phyloP scores from a whole-genome alignment of 2,888 invertebrate species.

The Drosophila phalerata region DNA sequence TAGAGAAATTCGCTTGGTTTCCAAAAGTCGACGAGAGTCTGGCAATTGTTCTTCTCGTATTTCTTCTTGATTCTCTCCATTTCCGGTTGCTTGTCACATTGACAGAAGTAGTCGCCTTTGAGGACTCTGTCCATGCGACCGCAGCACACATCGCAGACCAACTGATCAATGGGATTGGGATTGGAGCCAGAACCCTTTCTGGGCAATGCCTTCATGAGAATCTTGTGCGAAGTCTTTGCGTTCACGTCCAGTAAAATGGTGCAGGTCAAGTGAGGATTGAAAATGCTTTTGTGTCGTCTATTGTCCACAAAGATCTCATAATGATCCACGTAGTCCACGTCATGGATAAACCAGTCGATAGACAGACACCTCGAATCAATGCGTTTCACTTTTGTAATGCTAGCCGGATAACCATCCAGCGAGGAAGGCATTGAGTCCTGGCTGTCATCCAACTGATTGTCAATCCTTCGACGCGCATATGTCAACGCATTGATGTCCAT shows the following conservation, averaged over 20 bases:
- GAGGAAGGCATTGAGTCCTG: conserved; percentile 32
- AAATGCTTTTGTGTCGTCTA: conserved; percentile 40
- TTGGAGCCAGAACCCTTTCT: neutral
- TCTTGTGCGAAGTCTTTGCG: conserved; percentile 28
- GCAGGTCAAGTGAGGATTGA: conserved; percentile 25
- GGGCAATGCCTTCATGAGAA: conserved; percentile 48
- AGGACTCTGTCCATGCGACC: conserved; percentile 24
- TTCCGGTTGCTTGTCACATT: conserved; percentile 31
- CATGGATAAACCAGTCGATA: conserved; percentile 65
- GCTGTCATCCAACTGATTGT: conserved; percentile 33
- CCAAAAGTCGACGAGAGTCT: conserved; percentile 60
- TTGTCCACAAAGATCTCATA: conserved; percentile 61
- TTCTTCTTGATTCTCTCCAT: conserved; percentile 3
- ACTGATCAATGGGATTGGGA: conserved; percentile 28
- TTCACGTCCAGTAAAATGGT: conserved; percentile 61
- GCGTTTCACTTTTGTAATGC: conserved; percentile 40
- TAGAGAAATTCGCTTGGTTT: conserved; percentile 65
- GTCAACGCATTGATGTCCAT: conserved; percentile 66
- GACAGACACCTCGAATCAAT: conserved; percentile 43
- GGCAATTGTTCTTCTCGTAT: conserved; percentile 30
- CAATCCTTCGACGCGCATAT: conserved; percentile 28
- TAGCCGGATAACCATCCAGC: conserved; percentile 47
- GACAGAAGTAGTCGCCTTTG: conserved; percentile 39
- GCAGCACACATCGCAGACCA: conserved; percentile 47
- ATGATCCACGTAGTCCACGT: conserved; percentile 46